A percentile compares a stretch with the other conserved stretches of the same genome.
phyloP scores from a whole-genome alignment of 2,888 invertebrate genomes.

The Empis stercorea region DNA sequence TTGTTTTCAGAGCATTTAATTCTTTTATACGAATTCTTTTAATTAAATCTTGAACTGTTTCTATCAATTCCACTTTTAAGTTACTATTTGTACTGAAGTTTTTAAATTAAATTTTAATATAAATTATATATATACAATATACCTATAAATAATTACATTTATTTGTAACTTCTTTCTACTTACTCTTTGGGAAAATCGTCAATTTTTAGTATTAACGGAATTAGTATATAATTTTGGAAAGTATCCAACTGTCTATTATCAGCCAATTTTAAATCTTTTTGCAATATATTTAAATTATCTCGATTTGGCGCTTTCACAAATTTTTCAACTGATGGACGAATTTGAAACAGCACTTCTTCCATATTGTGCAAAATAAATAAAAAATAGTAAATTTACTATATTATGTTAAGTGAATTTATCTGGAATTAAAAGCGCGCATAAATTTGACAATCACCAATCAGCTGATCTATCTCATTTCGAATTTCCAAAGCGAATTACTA shows the following conservation, averaged over 20 bases:
- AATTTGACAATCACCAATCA: no score
- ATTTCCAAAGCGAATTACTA: no score
- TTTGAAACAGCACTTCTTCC: not conserved
- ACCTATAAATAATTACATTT: no score
- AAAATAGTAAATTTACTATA: no score
- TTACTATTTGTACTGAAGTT: not conserved
- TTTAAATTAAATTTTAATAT: no score
- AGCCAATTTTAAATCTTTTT: not conserved
- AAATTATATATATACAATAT: no score
- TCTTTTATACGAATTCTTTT: slow-evolving; percentile 18
- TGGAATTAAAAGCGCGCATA: no score
- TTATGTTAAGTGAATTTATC: no score
- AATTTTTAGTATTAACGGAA: not conserved
- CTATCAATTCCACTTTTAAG: not conserved
- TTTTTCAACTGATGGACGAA: not conserved
- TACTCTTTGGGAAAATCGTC: not conserved
- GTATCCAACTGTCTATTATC: not conserved
- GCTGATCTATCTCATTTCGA: no score
- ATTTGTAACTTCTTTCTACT: no score
- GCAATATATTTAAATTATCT: not conserved
- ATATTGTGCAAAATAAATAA: not conserved
- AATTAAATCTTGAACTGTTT: not conserved
- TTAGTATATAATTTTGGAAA: not conserved
- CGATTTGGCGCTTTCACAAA: not conserved
- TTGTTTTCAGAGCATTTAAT: slow-evolving; percentile 25